phyloP scores from a whole-genome alignment of 2,113 vertebrate genomes.

The Arenaria interpres region DNA sequence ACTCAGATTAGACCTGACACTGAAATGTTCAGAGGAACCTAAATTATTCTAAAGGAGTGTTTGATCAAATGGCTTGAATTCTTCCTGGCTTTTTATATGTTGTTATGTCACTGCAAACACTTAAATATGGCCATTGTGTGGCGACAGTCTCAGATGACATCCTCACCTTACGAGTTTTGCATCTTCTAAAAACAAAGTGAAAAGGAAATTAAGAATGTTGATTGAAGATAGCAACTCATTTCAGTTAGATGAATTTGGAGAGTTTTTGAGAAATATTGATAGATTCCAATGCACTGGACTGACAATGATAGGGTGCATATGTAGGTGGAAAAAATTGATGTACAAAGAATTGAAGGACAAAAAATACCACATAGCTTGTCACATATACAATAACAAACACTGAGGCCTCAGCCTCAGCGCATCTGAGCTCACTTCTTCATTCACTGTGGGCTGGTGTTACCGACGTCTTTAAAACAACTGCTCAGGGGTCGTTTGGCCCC shows the following conservation, averaged over 20 bases:
- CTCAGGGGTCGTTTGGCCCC: background rate
- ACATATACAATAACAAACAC: background rate
- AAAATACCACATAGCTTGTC: rapidly evolving
- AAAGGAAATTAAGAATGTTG: background rate
- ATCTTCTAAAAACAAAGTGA: background rate
- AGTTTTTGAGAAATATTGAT: background rate
- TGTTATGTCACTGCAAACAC: background rate
- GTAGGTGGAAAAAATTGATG: background rate
- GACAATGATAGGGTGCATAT: background rate
- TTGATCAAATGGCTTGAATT: background rate
- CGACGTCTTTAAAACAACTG: background rate
- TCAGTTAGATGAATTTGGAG: background rate
- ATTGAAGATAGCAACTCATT: background rate
- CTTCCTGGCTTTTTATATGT: background rate
- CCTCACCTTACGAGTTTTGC: background rate
- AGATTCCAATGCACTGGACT: background rate
- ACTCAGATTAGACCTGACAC: background rate
- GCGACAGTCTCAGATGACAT: background rate
- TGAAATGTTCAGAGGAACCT: background rate
- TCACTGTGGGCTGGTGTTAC: background rate
- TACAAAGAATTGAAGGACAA: background rate
- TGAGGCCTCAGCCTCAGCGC: background rate
- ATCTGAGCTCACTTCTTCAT: background rate
- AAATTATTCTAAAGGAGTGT: background rate
- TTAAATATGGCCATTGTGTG: background rate